Conservation (phyloP, 2,113 vertebrate species). For the Pterocles burchelli region DNA sequence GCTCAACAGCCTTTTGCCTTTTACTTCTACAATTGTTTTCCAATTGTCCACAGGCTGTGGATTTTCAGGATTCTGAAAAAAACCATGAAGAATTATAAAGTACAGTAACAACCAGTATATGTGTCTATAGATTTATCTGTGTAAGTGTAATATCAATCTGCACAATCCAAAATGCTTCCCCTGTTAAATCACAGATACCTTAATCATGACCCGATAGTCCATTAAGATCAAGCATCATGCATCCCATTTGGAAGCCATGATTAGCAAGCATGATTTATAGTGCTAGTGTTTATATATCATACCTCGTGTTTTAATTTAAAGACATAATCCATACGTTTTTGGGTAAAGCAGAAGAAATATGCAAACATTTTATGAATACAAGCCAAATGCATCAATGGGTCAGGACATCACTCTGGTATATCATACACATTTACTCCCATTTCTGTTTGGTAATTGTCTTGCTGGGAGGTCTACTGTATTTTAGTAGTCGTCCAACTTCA, state of each 20-base stretch:
- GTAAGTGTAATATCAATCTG: background rate
- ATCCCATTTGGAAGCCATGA: background rate
- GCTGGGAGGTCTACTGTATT: background rate
- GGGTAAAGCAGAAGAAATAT: background rate
- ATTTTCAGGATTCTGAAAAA: background rate
- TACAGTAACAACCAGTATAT: background rate
- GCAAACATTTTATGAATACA: background rate
- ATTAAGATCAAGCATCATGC: background rate
- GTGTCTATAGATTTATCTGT: background rate
- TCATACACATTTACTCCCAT: background rate
- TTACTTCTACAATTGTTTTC: background rate
- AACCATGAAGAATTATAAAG: background rate
- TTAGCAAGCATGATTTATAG: background rate
- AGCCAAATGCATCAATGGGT: conserved; percentile 1
- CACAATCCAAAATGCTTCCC: conserved; percentile 32
- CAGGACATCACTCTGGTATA: background rate
- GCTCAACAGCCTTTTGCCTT: background rate
- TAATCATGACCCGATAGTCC: background rate
- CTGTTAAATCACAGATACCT: background rate
- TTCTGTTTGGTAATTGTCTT: background rate
- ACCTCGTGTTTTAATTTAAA: background rate
- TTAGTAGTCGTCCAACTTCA: background rate
- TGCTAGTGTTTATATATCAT: background rate
- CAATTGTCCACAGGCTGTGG: background rate
- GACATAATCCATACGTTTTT: background rate